Evolutionary conservation across 2,797 vertebrate genomes (phyloP), one percentile per base, ranked within the genome.

Genomic region (Choloepus didactylus): DNA sequence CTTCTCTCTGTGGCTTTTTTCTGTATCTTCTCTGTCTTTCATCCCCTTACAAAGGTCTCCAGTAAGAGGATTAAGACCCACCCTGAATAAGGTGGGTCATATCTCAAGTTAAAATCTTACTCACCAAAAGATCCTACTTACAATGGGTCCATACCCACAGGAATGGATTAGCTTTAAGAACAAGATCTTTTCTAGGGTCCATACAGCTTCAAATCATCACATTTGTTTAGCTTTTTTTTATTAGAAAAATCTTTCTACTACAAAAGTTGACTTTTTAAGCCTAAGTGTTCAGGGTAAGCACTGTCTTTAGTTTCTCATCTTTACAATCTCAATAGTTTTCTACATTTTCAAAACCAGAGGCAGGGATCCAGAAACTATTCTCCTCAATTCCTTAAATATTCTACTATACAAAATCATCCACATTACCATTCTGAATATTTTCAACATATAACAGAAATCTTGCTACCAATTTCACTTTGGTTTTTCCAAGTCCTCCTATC

Each of bases 231-330:
- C n/a, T 27, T 64, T 70, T 79, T 67, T 79, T 70, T n/a, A n/a
- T 27, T 69, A 41, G 87, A 41, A 82, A 95, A 92, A 69, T 62
- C 41, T 95, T 87, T 49, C 76, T 73, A 31, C 14, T 75, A 69
- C 21, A 60, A 76, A 95, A 54, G 44, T 14, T 95, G 11, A 81
- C 41, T 86, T 83, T 59, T 87, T 21, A n/a, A 66, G 35, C 27
- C 38, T 51, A 67, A 75, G 59, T 73, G n/a, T 67, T 85, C 73
- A 72, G 54, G 19, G 64, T 54, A 8, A 70, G 29, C 44, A 64
- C 56, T 64, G 31, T 11, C 5, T 60, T 83, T 54, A 16, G 2
- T 66, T 49, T 38, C 60, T 6, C 21, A 51, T 64, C 54, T 94
- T 70, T 54, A 72, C 62, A 70, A 80, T 59, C 56, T 91, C 60